Evolutionary conservation across 2,888 invertebrate genomes (phyloP), one percentile per base, ranked within the genome.

Genomic region (Aleiodes alternator): DNA sequence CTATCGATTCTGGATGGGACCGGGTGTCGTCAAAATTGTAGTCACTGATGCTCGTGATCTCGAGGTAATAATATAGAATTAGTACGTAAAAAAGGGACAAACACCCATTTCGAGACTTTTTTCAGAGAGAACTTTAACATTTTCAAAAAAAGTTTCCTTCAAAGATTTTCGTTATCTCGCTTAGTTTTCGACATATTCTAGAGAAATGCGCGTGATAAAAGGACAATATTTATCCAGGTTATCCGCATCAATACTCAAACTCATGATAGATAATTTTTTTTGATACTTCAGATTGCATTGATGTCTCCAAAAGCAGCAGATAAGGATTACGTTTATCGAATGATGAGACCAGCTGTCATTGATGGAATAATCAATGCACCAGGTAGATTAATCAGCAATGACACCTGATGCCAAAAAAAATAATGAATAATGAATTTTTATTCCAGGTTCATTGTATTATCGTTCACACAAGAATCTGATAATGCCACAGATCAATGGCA

Each of bases 1-100:
- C 8, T 56, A 56, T 29, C 16, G 16, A 56, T 23, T 56, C 29
- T 56, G 56, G 56, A 6, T 56, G 16, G 56, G 56, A 4, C 56
- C 56, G 1, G 29, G 23, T 23, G 56, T 56, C 23, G 56, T 56
- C 11, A 56, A 56, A 29, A 56, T 56, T 29, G 29, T 56, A 16
- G 23, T 56, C 23, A 56, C 16, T 55, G 55, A 55, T 23, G 16
- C 56, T 29, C 16, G 29, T 23, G 56, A 56, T 56, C 56, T 56
- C 6, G 56, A 56, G 56, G 56, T 56, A 23, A 56, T 38, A 38
- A 38, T 38, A 38, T 38, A 7, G 3, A 38, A 23, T 23, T 38
- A 1, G 8, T 38, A 7, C 38, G n/a, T n/a, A n/a, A n/a, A n/a
- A n/a, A n/a, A n/a, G n/a, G n/a, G n/a, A n/a, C n/a, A n/a, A n/a